These are phyloP conservation scores for Corydoras maculifer DNA, from an alignment of 2,113 vertebrate genomes.

Conservation along the genomic window DNA sequence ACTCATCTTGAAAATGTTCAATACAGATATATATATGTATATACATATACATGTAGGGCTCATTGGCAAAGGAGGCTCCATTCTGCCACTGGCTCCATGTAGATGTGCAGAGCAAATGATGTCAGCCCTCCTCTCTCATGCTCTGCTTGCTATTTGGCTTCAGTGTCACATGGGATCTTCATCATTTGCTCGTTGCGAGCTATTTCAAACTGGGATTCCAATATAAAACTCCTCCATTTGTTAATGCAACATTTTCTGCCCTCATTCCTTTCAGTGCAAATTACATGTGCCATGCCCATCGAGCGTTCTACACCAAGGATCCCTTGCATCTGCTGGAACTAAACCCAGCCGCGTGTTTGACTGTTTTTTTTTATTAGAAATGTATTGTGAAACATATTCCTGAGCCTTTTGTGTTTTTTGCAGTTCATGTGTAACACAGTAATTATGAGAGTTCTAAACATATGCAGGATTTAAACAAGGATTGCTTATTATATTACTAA, in stretches of 20 bases:
- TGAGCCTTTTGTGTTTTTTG: too few species aligned
- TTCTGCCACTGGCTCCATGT: slow-evolving; percentile 55
- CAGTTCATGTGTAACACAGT: too few species aligned
- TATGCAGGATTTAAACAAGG: too few species aligned
- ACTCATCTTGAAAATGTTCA: slow-evolving; percentile 12
- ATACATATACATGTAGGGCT: slow-evolving; percentile 22
- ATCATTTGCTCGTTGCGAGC: slow-evolving; percentile 31
- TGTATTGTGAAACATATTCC: too few species aligned
- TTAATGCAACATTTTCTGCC: neutral
- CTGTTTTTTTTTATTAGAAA: too few species aligned
- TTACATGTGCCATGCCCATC: neutral
- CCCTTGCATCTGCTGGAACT: neutral
- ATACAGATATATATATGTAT: slow-evolving; percentile 14
- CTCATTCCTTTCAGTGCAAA: neutral
- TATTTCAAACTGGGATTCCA: slow-evolving; percentile 16
- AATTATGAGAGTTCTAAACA: too few species aligned
- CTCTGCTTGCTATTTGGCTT: slow-evolving; percentile 44
- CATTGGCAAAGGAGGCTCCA: slow-evolving; percentile 56
- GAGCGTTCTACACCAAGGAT: too few species aligned
- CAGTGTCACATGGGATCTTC: slow-evolving; percentile 43
- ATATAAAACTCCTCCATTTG: neutral
- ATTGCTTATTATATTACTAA: too few species aligned
- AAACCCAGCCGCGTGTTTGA: neutral
- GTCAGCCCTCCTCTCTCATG: slow-evolving; percentile 40
- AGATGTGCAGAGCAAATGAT: slow-evolving; percentile 36